Conservation (phyloP, 92 coral and sea anemone genomes). For the Umimayanthus kanabou region DNA sequence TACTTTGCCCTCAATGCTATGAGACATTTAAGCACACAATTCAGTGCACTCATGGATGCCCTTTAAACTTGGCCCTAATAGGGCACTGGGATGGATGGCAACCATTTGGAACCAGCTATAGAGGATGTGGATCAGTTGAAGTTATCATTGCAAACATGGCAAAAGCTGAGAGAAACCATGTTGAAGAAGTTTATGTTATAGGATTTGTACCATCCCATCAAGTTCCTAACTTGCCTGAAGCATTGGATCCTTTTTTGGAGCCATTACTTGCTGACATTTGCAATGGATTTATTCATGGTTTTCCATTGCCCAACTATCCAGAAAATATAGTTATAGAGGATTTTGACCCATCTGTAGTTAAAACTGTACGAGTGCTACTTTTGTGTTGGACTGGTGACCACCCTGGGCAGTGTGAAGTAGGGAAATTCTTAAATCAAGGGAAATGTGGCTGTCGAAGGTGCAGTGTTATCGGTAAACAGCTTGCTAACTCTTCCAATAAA, state of each 20-base stretch:
- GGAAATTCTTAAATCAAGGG: slow-evolving; percentile 69
- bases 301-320: no score
- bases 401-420: slow-evolving; percentile 72
- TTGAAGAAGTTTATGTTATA: slow-evolving; percentile 9
- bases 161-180: slow-evolving; percentile 62
- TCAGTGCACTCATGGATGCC: slow-evolving; percentile 49
- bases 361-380: neutral
- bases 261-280: no score
- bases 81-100: slow-evolving; percentile 88
- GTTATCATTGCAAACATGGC: slow-evolving; percentile 64
- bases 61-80: slow-evolving; percentile 62
- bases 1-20: no score
- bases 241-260: no score
- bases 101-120: slow-evolving; percentile 69
- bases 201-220: no score
- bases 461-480: slow-evolving; percentile 57
- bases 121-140: slow-evolving; percentile 73
- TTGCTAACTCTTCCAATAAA: slow-evolving; percentile 49
- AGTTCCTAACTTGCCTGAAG: no score
- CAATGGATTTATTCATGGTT: no score
- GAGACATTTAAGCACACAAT: neutral
- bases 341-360: no score
- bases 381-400: slow-evolving; percentile 70
- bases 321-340: no score
- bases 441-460: slow-evolving; percentile 73